phyloP scores from a whole-genome alignment of 2,797 vertebrate genomes.

The Cyprinodon diabolis region DNA sequence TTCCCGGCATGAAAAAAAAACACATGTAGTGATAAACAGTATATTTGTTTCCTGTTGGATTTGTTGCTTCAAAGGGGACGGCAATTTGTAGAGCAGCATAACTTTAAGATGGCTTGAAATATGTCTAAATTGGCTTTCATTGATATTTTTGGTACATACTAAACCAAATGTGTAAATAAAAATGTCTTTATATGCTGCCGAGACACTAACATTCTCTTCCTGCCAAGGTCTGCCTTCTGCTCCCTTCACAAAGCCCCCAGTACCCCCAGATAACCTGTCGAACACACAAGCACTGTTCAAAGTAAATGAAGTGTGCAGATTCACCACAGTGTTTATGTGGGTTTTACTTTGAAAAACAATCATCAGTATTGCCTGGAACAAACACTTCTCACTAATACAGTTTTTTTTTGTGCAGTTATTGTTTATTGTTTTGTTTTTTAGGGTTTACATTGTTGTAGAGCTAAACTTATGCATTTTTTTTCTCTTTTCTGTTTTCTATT shows the following conservation, averaged over 20 bases:
- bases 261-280: constrained; percentile 16
- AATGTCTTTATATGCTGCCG: not conserved
- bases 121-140: not conserved
- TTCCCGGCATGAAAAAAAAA: not conserved
- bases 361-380: not conserved
- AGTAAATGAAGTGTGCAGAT: constrained; percentile 22
- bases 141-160: not conserved
- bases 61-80: constrained; percentile 9
- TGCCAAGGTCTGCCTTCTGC: constrained; percentile 5
- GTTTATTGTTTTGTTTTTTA: not conserved
- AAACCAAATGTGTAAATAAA: not conserved
- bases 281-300: constrained; percentile 10
- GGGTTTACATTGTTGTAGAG: not conserved
- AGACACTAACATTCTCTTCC: constrained; percentile 22
- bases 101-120: constrained; percentile 11
- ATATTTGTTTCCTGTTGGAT: not conserved
- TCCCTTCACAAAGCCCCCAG: constrained; percentile 48
- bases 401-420: not conserved
- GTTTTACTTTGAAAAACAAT: not conserved
- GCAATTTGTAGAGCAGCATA: not conserved
- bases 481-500: not conserved
- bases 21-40: not conserved
- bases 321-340: not conserved
- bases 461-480: not conserved
- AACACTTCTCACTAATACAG: no score